phyloP scores from a whole-genome alignment of 2,113 vertebrate genomes.

The Hepsetus odoe region DNA sequence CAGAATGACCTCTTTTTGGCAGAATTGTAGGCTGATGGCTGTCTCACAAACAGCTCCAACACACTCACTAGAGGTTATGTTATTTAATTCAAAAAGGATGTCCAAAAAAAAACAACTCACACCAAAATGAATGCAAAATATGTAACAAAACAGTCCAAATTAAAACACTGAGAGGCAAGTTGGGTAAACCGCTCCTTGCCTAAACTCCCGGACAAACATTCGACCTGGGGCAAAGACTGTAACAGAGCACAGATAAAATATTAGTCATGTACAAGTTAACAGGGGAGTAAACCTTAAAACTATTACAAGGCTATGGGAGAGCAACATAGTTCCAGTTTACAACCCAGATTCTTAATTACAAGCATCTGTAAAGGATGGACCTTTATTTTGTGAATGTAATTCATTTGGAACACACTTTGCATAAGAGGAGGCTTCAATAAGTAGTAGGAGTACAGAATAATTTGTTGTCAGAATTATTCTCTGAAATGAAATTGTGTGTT shows the following conservation, averaged over 20 bases:
- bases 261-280: neutral
- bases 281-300: neutral
- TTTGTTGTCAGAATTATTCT: conserved; percentile 42
- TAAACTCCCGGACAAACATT: neutral
- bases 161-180: conserved; percentile 49
- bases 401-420: too few species aligned
- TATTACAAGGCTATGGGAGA: neutral
- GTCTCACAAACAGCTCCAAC: neutral
- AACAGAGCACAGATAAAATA: neutral
- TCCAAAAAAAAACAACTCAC: conserved; percentile 7
- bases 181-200: neutral
- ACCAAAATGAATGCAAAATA: conserved; percentile 37
- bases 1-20: too few species aligned
- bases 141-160: conserved; percentile 34
- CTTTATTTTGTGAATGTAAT: too few species aligned
- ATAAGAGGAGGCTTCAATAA: neutral
- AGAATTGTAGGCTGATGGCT: too few species aligned
- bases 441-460: neutral
- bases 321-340: too few species aligned
- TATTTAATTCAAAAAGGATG: conserved; percentile 44
- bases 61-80: neutral
- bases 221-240: neutral
- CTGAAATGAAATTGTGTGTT: conserved; percentile 66
- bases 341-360: neutral
- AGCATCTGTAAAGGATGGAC: neutral